Evolutionary conservation across 1,140 invertebrate species (phyloP).

Genomic region (Diachasma alloeum): DNA sequence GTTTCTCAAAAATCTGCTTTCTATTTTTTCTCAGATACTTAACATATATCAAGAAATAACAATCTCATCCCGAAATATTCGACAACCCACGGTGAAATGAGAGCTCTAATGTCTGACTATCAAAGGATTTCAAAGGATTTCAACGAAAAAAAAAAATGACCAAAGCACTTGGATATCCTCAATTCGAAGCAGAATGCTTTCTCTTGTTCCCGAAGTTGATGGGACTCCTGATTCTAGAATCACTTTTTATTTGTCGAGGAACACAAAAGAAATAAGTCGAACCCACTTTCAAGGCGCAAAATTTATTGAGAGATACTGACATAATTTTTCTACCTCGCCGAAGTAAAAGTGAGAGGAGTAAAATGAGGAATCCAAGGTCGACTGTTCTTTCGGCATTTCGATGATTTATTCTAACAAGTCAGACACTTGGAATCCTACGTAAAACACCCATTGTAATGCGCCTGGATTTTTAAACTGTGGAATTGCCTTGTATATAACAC

Average conservation of each 20-base stretch:
- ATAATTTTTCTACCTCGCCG: neutral
- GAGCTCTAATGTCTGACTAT: no score
- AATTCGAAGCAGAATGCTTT: no score
- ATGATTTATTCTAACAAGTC: constrained; percentile 10
- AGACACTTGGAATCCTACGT: neutral
- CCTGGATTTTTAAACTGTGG: neutral
- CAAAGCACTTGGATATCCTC: no score
- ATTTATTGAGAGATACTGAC: neutral
- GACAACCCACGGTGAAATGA: no score
- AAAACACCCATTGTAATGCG: neutral
- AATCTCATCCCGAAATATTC: no score
- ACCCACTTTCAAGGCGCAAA: neutral
- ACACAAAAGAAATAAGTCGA: neutral
- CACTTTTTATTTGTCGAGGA: neutral
- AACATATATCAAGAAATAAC: no score
- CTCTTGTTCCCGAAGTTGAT: no score
- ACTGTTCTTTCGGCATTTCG: neutral
- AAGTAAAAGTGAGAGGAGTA: neutral
- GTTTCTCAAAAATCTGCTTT: no score
- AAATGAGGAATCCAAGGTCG: neutral
- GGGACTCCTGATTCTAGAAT: no score
- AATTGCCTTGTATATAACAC: neutral
- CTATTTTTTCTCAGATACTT: no score
- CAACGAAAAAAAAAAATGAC: no score
- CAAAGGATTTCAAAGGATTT: no score